Evolutionary conservation across 2,888 invertebrate genomes (phyloP), one percentile per base, ranked within the genome.

Genomic region (Athetis lepigone): DNA sequence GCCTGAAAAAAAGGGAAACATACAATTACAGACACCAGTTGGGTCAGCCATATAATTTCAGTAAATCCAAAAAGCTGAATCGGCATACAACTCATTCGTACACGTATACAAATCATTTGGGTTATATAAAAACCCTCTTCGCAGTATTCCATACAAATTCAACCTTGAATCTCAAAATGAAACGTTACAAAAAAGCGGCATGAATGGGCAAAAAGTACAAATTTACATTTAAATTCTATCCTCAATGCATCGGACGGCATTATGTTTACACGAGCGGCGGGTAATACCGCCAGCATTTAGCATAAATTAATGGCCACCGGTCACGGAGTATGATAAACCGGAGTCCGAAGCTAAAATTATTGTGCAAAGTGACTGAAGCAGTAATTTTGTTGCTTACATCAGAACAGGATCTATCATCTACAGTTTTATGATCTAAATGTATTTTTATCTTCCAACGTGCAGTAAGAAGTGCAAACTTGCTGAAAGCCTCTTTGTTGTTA

Each of bases 281-380:
- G 43, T 64, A 67, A 70, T 67, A 66, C 68, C 62, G 65, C 56
- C 57, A 71, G 56, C 75, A 79, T 84, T 87, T 83, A 85, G 77
- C 80, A 79, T 79, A 80, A 86, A 87, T 85, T 83, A 87, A 87
- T 82, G 82, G 79, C 65, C 65, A 29, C 40, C 19, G 39, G 16
- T 16, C 58, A 54, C 37, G 19, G 70, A 70, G 25, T 36, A 64
- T 39, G 18, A 40, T 25, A 9, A 61, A 67, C 52, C 73, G 79
- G 79, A 84, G 79, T 2, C 9, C 3, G 13, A 51, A 47, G 36
- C 1, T 19, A 13, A 11, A 3, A 29, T 36, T 45, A n/a, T n/a
- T n/a, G n/a, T 1, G 16, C 8, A 16, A 16, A 11, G 11, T n/a
- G 7, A 7, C 9, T 13, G 4, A 33, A 40, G 9, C 18, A 33